Base-by-base conservation (phyloP, 2,797 vertebrate species). In the Lacerta bilineata region DNA sequence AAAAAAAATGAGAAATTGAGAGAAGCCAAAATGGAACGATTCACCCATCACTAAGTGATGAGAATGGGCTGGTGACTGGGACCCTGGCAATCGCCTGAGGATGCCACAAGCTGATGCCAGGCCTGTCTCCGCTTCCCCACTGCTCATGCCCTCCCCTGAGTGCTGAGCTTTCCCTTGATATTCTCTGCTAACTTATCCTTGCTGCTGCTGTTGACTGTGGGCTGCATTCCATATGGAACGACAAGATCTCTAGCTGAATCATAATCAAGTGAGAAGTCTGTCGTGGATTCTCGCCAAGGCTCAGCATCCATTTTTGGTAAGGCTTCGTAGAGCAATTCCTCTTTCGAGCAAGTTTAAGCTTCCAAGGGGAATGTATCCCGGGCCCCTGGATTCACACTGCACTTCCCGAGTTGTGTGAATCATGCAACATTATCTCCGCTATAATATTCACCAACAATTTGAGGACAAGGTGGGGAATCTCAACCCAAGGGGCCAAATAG, bases 191-290 rank as follows among this genome's bases (percentile, higher is more conserved):
- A 91, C 89, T 81, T 83, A 36, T 77, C 86, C 87, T 84, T 13
- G 69, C 80, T 87, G 55, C 39, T 85, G 74, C 80, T 87, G 64
- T 84, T 83, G 84, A 25, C 88, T 1, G 5, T 36, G 84, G 84
- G 88, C 78, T 93, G 83, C 0, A 0, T 64, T 93, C 87, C 83
- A 89, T 71, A 88, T 80, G 84, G 1, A 17, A 84, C 1, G 1
- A 69, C 0, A 0, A 88, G 77, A 90, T 59, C 79, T 86, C 66
- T 79, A 80, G 0, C 23, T n/a, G 84, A 78, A 86, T 80, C 84
- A 80, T 18, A 2, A 75, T 87, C 0, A 0, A 87, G 64, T 39
- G 0, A 0, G 76, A 84, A 83, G 72, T 2, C 0, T 13, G 80
- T 0, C 0, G 68, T 76, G 86, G 68, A 87, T 85, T 75, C 78